A percentile compares a stretch with the other conserved stretches of the same genome.
Evolutionary conservation across 1,140 invertebrate species (phyloP).

Genomic region (Bombus balteatus): DNA sequence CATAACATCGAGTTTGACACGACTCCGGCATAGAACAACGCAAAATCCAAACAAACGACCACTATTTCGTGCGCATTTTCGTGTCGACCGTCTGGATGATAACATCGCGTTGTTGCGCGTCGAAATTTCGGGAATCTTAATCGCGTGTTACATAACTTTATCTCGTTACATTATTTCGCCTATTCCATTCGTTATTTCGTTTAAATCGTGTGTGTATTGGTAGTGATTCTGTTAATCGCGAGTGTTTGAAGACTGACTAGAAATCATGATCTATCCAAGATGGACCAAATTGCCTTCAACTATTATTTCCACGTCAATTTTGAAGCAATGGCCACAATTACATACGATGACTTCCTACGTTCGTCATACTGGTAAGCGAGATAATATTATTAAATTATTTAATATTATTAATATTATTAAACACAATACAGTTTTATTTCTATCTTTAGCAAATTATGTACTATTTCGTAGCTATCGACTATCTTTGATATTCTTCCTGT

Average conservation of each 20-base stretch:
- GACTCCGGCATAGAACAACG: too few relatives aligned
- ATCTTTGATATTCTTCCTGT: background rate
- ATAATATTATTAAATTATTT: too few relatives aligned
- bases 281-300: too few relatives aligned
- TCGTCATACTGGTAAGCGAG: background rate
- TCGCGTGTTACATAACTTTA: too few relatives aligned
- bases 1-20: background rate
- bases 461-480: background rate
- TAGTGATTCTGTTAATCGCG: background rate
- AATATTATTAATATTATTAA: background rate
- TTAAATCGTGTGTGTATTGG: background rate
- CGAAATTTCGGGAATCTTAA: background rate
- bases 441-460: background rate
- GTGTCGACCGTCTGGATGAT: background rate
- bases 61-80: background rate
- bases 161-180: background rate
- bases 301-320: too few relatives aligned
- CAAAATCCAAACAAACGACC: background rate
- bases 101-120: background rate
- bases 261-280: background rate
- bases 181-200: background rate
- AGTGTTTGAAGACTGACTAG: background rate
- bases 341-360: too few relatives aligned
- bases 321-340: too few relatives aligned
- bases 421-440: background rate